Percentiles rank a stretch among this genome's conserved stretches.
Evolutionary conservation across 64 coral and sea anemone species (phyloP).

Genomic region (Montipora capricornis): DNA sequence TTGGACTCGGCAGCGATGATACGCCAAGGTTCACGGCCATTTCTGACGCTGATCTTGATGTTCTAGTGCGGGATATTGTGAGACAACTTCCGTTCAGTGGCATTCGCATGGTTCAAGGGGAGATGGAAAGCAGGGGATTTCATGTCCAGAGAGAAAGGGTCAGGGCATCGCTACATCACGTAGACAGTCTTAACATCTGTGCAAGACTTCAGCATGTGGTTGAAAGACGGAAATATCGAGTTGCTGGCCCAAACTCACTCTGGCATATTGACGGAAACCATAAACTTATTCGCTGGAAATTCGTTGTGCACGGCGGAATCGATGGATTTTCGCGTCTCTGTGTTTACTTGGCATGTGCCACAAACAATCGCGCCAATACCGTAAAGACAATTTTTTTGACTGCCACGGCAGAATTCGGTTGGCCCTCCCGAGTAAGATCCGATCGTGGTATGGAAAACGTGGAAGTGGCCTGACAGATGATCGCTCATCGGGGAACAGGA

Average conservation of each 20-base stretch:
- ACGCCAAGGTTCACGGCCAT: slow-evolving; percentile 63
- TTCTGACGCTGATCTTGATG: slow-evolving; percentile 48
- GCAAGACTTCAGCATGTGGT: slow-evolving; percentile 52
- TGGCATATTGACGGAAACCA: slow-evolving; percentile 65
- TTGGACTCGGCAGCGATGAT: slow-evolving; percentile 34
- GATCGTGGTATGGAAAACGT: slow-evolving; percentile 41
- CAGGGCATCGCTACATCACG: slow-evolving; percentile 44
- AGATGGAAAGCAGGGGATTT: slow-evolving; percentile 32
- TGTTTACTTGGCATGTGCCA: slow-evolving; percentile 9
- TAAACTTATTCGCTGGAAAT: slow-evolving; percentile 50
- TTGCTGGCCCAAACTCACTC: slow-evolving; percentile 53
- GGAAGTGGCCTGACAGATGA: slow-evolving; percentile 24
- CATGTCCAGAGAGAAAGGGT: background rate
- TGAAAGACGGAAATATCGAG: slow-evolving; percentile 39
- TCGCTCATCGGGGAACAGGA: background rate
- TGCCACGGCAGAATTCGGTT: slow-evolving; percentile 13
- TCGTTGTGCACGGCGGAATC: slow-evolving; percentile 6
- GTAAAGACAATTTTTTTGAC: background rate
- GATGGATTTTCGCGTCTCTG: slow-evolving; percentile 21
- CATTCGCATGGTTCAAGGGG: slow-evolving; percentile 54
- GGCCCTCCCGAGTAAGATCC: slow-evolving; percentile 6
- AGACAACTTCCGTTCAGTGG: slow-evolving; percentile 59
- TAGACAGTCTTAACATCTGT: slow-evolving; percentile 46
- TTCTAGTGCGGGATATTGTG: slow-evolving; percentile 22
- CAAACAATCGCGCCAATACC: slow-evolving; percentile 50